A percentile compares a stretch with the other conserved stretches of the same genome.
These are phyloP conservation scores for Agrochola lota DNA, from an alignment of 2,888 invertebrate genomes.

Conservation along the genomic window DNA sequence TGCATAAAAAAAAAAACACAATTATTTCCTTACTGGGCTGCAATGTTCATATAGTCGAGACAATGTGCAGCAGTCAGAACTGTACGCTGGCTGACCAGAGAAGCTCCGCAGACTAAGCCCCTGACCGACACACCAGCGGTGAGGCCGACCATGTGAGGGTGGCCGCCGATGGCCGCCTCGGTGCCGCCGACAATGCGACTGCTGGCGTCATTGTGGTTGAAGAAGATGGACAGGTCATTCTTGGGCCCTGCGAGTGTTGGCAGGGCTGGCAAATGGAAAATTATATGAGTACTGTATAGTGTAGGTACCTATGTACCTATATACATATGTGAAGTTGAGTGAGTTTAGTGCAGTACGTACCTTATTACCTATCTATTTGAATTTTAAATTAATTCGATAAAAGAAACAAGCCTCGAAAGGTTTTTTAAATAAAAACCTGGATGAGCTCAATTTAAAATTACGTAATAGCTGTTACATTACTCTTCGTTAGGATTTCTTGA, in stretches of 20 bases:
- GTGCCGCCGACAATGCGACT: conserved; percentile 80
- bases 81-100: conserved; percentile 71
- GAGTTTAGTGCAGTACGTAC: no score
- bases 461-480: not conserved
- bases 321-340: not conserved
- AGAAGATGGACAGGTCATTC: conserved; percentile 68
- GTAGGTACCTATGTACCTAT: not conserved
- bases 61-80: conserved; percentile 84
- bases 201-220: conserved; percentile 70
- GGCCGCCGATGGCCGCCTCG: conserved; percentile 71
- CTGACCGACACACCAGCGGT: conserved; percentile 69
- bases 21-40: conserved; percentile 2
- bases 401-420: not conserved
- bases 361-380: not conserved
- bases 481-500: not conserved
- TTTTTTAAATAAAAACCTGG: not conserved
- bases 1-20: no score
- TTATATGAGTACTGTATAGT: not conserved
- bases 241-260: not conserved
- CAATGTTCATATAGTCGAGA: conserved; percentile 59
- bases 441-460: not conserved
- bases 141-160: conserved; percentile 79
- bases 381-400: not conserved
- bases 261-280: not conserved
- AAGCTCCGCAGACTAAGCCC: conserved; percentile 78